Percentiles rank a stretch among this genome's conserved stretches.
Conservation (phyloP, 1,140 invertebrate species). For the Trichonephila clavata region DNA sequence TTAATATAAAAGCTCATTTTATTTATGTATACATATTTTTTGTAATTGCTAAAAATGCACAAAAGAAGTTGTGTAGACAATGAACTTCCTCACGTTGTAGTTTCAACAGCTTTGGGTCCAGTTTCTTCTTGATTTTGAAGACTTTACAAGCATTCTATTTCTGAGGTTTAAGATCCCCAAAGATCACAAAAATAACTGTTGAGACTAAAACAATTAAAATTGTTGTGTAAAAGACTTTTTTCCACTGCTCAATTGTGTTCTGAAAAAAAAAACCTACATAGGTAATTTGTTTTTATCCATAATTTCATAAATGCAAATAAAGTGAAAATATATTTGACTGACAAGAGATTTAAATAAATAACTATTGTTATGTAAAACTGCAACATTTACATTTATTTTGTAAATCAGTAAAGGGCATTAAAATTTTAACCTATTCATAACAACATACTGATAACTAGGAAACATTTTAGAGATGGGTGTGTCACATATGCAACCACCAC, state of each 20-base stretch:
- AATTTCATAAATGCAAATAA: no score
- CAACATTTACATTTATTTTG: no score
- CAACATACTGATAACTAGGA: no score
- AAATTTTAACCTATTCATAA: no score
- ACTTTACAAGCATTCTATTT: constrained; percentile 2
- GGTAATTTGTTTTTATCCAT: background rate
- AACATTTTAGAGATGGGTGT: no score
- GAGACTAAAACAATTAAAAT: constrained; percentile 40
- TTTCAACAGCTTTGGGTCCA: background rate
- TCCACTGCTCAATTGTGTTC: constrained; percentile 63
- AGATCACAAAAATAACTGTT: constrained; percentile 51
- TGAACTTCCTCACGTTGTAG: background rate
- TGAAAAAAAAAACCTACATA: constrained; percentile 9
- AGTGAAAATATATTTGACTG: no score
- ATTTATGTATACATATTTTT: background rate
- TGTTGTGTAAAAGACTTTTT: constrained; percentile 53
- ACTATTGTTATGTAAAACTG: no score
- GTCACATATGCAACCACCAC: no score
- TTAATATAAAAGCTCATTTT: constrained; percentile 18
- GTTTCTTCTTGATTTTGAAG: background rate
- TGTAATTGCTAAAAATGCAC: background rate
- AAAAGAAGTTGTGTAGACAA: background rate
- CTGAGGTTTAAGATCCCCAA: constrained; percentile 50
- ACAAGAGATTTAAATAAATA: no score
- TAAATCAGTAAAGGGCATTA: no score